These are phyloP conservation scores for Lasioglossum oenotherae DNA, from an alignment of 2,888 invertebrate species.

Conservation along the genomic window DNA sequence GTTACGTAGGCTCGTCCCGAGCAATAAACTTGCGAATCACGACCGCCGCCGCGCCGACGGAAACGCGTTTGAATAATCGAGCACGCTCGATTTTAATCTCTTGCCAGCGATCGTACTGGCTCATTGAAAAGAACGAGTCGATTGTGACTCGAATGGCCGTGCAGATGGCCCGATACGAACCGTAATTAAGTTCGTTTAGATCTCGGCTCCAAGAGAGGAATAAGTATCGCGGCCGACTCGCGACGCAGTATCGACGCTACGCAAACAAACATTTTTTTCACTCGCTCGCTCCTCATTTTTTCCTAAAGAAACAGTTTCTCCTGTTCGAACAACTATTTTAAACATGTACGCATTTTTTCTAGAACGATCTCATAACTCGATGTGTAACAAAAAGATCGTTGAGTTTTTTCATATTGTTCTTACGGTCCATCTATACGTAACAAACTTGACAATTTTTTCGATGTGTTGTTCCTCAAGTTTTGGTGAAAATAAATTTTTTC, in stretches of 20 bases:
- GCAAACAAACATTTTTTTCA: not conserved
- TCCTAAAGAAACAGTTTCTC: not conserved
- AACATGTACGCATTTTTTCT: no score
- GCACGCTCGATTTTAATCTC: constrained; percentile 25
- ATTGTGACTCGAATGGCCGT: constrained; percentile 23
- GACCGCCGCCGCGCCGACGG: constrained; percentile 11
- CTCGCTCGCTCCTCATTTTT: not conserved
- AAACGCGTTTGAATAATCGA: constrained; percentile 27
- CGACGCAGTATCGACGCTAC: not conserved
- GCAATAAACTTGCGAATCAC: constrained; percentile 32
- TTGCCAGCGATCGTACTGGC: not conserved
- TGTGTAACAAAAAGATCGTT: no score
- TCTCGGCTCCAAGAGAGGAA: not conserved
- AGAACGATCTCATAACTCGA: accelerated
- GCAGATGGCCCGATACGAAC: not conserved
- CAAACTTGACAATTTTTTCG: no score
- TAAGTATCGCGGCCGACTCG: not conserved
- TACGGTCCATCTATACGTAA: no score
- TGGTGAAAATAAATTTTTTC: no score
- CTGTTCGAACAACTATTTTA: not conserved
- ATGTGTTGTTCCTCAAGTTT: no score
- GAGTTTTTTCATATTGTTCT: no score
- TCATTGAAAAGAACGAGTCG: constrained; percentile 12
- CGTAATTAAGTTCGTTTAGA: constrained; percentile 3
- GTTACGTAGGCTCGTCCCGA: not conserved